These are phyloP conservation scores for Drosophila acutilabella DNA, from an alignment of 2,888 invertebrate species.

Conservation along the genomic window DNA sequence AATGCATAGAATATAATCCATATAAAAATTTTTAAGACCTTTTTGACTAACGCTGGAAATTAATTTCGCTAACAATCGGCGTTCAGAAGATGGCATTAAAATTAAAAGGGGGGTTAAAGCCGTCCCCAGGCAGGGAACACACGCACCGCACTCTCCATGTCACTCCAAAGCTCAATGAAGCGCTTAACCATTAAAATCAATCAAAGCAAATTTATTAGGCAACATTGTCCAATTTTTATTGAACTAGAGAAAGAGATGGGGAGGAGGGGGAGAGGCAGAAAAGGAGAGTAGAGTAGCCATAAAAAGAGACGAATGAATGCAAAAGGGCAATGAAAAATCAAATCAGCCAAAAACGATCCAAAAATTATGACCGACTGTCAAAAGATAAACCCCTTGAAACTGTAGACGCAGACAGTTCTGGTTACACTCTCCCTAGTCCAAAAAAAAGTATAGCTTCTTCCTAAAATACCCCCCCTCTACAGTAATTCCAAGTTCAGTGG, in stretches of 20 bases:
- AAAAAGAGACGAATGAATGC: constrained; percentile 51
- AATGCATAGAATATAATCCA: constrained; percentile 72
- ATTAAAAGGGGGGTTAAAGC: constrained; percentile 58
- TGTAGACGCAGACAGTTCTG: constrained; percentile 38
- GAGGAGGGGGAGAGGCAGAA: constrained; percentile 24
- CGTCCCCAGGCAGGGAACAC: constrained; percentile 36
- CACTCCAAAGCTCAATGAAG: constrained; percentile 80
- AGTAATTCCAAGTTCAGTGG: constrained; percentile 33
- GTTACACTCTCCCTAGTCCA: constrained; percentile 2
- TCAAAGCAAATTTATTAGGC: constrained; percentile 82
- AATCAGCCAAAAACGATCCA: constrained; percentile 74
- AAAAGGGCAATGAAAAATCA: constrained; percentile 72
- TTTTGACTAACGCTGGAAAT: constrained; percentile 73
- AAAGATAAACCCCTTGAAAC: constrained; percentile 74
- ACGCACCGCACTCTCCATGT: constrained; percentile 42
- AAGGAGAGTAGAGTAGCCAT: constrained; percentile 61
- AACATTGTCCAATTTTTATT: constrained; percentile 81
- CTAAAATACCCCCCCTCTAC: neutral
- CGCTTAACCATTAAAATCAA: constrained; percentile 84
- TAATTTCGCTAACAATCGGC: constrained; percentile 80
- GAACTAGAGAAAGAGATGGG: constrained; percentile 28
- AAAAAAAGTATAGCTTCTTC: constrained; percentile 2
- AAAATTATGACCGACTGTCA: constrained; percentile 68
- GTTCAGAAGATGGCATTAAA: constrained; percentile 44
- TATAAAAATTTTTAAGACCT: constrained; percentile 75